Evolutionary conservation across 2,888 invertebrate genomes (phyloP), one percentile per base, ranked within the genome.

Genomic region (Caenorhabditis sp.): DNA sequence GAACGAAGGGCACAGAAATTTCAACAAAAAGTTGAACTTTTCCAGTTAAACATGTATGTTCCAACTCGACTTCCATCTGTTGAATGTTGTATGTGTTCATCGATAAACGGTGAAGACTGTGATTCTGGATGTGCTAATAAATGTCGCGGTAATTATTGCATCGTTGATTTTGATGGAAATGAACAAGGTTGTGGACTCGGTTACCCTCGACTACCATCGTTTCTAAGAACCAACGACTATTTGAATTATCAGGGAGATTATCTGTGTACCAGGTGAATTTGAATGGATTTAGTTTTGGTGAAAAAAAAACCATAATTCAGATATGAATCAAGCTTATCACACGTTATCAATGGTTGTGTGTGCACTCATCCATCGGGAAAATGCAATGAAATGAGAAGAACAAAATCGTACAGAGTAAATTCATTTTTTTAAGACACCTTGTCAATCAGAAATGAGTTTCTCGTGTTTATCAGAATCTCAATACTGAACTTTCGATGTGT

Each of bases 181-280:
- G 85, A 87, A 55, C 87, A 87, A 82, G 86, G 85, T 17, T 87
- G 87, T 55, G 86, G 86, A 26, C 55, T 83, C 10, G 87, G 87
- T 1, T 77, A 81, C 53, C 87, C 87, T 14, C 66, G 86, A 8
- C 77, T 87, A 10, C 84, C 84, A 61, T 78, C 75, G 26, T 87
- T 87, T 64, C 69, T 87, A n/a, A 77, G 86, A 21, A 83, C 79
- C 26, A 72, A 80, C 17, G 77, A 84, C 55, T 87, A 86, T 71
- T 65, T 75, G 24, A 76, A 81, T 50, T 80, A 81, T 62, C 83
- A 83, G 58, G 84, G 83, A 26, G 68, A 75, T n/a, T 78, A 81
- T n/a, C 76, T 84, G 31, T 86, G 86, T 62, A 83, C 85, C 10
- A 66, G 82, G 82, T 81, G 23, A 8, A 51, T 53, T 37, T 17